Percentiles rank a stretch among this genome's conserved stretches.
Conservation (phyloP, 2,797 vertebrate species). For the Danio kyathit region DNA sequence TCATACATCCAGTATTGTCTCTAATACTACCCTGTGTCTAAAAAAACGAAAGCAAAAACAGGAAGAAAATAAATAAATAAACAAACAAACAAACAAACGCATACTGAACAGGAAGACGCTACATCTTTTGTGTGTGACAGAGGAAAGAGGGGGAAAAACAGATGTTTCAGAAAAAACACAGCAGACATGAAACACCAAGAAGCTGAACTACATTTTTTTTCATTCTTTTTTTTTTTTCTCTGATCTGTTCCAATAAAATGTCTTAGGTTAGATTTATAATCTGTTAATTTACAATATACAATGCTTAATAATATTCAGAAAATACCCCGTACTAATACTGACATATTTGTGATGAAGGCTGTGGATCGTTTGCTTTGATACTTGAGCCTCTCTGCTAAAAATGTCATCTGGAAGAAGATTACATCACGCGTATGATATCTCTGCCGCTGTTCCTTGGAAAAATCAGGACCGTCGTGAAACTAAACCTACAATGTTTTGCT, state of each 20-base stretch:
- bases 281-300: constrained; percentile 99
- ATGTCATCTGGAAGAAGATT: constrained; percentile 88
- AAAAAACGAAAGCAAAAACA: constrained; percentile 83
- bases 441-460: constrained; percentile 65
- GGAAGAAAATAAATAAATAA: not conserved
- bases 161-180: constrained; percentile 83
- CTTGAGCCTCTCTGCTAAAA: constrained; percentile 83
- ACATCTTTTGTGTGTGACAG: constrained; percentile 83
- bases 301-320: constrained; percentile 95
- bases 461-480: constrained; percentile 40
- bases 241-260: constrained; percentile 83
- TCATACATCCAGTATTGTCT: constrained; percentile 93
- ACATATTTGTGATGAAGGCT: constrained; percentile 91
- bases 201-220: constrained; percentile 90
- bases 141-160: constrained; percentile 52
- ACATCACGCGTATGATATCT: constrained; percentile 81
- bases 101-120: constrained; percentile 71
- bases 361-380: constrained; percentile 89
- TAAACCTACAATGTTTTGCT: constrained; percentile 43
- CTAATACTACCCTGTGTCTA: constrained; percentile 96
- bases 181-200: constrained; percentile 94
- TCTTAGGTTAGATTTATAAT: constrained; percentile 97
- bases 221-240: constrained; percentile 78
- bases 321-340: constrained; percentile 96
- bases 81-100: not conserved